phyloP scores from a whole-genome alignment of 2,888 invertebrate species.

The Strigamia maritima region DNA sequence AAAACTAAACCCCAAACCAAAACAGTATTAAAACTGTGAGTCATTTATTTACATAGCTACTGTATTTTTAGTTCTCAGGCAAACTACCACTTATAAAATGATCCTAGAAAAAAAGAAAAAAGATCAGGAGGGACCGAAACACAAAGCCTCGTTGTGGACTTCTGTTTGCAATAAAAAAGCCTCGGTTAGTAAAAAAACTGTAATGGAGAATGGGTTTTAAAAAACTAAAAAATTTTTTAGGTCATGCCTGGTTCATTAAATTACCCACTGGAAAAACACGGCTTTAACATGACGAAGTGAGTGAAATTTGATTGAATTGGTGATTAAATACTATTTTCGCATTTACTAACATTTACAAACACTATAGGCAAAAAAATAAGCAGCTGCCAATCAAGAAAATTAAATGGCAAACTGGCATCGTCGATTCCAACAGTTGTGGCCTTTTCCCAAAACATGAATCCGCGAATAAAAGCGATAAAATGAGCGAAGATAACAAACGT shows the following conservation, averaged over 20 bases:
- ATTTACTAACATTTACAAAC: too few species aligned
- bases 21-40: neutral
- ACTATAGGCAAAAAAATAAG: neutral
- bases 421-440: conserved; percentile 17
- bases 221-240: neutral
- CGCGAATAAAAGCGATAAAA: neutral
- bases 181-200: neutral
- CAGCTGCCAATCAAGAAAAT: neutral
- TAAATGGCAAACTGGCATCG: neutral
- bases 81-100: conserved; percentile 38
- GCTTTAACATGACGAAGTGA: neutral
- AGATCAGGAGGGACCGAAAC: neutral
- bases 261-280: neutral
- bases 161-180: neutral
- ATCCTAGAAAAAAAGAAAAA: conserved; percentile 25
- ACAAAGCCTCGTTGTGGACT: neutral
- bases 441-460: neutral
- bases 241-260: neutral
- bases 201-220: neutral
- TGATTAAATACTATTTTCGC: too few species aligned
- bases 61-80: conserved; percentile 34
- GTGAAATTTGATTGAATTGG: neutral
- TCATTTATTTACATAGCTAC: neutral
- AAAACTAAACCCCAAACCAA: neutral
- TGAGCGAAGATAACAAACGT: neutral